Conservation (phyloP, 2,797 vertebrate species). For the Alosa sapidissima region DNA sequence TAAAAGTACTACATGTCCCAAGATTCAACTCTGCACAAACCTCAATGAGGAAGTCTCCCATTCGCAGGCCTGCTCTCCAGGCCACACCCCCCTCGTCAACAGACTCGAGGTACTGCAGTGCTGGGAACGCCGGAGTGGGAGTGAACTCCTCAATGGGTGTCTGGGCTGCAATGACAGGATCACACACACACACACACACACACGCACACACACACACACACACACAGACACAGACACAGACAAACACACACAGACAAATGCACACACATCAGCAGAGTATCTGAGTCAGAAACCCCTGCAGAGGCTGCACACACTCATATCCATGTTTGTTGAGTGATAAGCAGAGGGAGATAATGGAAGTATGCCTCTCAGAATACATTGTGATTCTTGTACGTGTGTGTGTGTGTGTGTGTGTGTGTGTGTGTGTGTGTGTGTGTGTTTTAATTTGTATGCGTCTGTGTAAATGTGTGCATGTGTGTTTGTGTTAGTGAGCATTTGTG, state of each 20-base stretch:
- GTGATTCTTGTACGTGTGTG: not conserved
- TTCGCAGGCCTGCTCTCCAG: constrained; percentile 89
- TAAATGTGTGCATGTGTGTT: not conserved
- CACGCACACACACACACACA: constrained; percentile 25
- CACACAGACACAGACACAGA: not conserved
- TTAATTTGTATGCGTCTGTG: not conserved
- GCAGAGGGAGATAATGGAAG: not conserved
- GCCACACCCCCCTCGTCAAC: constrained; percentile 93
- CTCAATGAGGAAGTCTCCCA: constrained; percentile 94
- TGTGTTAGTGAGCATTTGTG: not conserved
- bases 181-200: constrained; percentile 25
- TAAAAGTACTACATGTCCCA: constrained; percentile 28
- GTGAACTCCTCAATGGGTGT: constrained; percentile 95
- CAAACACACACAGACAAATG: not conserved
- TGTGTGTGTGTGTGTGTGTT: not conserved
- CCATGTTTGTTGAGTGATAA: not conserved
- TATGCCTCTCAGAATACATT: not conserved
- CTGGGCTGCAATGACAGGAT: constrained; percentile 78
- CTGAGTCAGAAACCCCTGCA: not conserved
- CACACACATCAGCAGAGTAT: not conserved
- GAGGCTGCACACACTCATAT: not conserved
- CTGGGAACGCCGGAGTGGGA: constrained; percentile 91
- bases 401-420: constrained; percentile 18
- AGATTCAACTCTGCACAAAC: constrained; percentile 60
- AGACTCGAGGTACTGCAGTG: constrained; percentile 91